These are phyloP conservation scores for Varroa destructor DNA, from an alignment of 1,140 invertebrate species.

Conservation along the genomic window DNA sequence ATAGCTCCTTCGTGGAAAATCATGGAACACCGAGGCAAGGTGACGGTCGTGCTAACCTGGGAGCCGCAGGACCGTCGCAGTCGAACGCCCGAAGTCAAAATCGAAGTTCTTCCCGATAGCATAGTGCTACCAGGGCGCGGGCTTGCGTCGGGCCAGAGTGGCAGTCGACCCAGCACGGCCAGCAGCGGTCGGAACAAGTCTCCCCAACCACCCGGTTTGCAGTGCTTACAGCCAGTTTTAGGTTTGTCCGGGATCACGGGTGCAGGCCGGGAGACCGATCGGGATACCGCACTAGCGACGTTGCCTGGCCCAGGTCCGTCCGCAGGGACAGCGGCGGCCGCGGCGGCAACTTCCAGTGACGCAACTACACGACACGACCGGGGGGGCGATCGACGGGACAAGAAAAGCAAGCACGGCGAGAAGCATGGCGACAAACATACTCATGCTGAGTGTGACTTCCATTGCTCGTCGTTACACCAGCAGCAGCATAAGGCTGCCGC, in stretches of 20 bases:
- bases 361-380: neutral
- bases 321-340: neutral
- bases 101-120: conserved; percentile 31
- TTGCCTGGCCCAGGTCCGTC: neutral
- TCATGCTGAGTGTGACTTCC: conserved; percentile 69
- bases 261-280: neutral
- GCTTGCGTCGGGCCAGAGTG: neutral
- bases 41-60: conserved; percentile 83
- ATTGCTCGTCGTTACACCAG: conserved; percentile 81
- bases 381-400: neutral
- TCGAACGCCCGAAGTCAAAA: conserved; percentile 35
- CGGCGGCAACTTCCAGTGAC: neutral
- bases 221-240: neutral
- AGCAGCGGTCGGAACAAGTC: conserved; percentile 7
- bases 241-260: neutral
- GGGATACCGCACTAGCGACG: neutral
- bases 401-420: neutral
- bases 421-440: conserved; percentile 33
- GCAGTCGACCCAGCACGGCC: conserved; percentile 11
- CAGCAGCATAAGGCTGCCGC: conserved; percentile 79
- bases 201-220: neutral
- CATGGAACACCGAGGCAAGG: conserved; percentile 85
- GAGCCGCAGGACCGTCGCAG: conserved; percentile 43
- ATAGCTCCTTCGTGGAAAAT: conserved; percentile 89
- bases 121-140: neutral